These are phyloP conservation scores for Scatophagus argus DNA, from an alignment of 2,113 vertebrate species.

Conservation along the genomic window DNA sequence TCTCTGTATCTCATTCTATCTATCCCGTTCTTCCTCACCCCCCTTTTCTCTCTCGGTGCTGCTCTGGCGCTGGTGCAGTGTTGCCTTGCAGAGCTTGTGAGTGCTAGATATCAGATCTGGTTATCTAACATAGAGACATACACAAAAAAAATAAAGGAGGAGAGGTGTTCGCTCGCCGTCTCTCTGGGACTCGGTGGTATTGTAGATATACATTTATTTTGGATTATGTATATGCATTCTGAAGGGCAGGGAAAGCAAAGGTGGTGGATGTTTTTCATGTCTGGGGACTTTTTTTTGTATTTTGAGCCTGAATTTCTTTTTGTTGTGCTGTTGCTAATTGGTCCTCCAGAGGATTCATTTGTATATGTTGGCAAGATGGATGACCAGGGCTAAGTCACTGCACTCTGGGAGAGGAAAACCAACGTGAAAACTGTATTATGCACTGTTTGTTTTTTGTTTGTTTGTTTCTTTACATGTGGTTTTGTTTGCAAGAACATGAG, in stretches of 20 bases:
- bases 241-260: slow-evolving; percentile 38
- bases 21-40: slow-evolving; percentile 46
- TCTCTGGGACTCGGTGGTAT: slow-evolving; percentile 32
- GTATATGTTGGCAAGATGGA: slow-evolving; percentile 71
- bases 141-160: slow-evolving; percentile 46
- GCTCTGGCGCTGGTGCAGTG: slow-evolving; percentile 76
- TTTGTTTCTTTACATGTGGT: slow-evolving; percentile 1
- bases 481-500: slow-evolving; percentile 17
- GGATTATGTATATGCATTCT: slow-evolving; percentile 24
- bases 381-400: slow-evolving; percentile 56
- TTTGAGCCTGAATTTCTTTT: slow-evolving; percentile 53
- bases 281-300: slow-evolving; percentile 27
- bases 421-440: slow-evolving; percentile 32
- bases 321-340: slow-evolving; percentile 69
- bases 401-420: slow-evolving; percentile 47
- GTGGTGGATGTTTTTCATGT: slow-evolving; percentile 42
- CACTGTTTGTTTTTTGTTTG: slow-evolving; percentile 8
- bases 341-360: slow-evolving; percentile 71
- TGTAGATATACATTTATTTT: slow-evolving; percentile 31
- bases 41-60: slow-evolving; percentile 49
- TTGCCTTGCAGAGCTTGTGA: slow-evolving; percentile 72
- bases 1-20: slow-evolving; percentile 15
- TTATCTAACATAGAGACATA: slow-evolving; percentile 71
- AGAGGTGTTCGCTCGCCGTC: slow-evolving; percentile 48
- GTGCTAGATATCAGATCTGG: slow-evolving; percentile 72